A percentile compares a stretch with the other conserved stretches of the same genome.
These are phyloP conservation scores for Hemithea aestivaria DNA, from an alignment of 2,888 invertebrate genomes.

Conservation along the genomic window DNA sequence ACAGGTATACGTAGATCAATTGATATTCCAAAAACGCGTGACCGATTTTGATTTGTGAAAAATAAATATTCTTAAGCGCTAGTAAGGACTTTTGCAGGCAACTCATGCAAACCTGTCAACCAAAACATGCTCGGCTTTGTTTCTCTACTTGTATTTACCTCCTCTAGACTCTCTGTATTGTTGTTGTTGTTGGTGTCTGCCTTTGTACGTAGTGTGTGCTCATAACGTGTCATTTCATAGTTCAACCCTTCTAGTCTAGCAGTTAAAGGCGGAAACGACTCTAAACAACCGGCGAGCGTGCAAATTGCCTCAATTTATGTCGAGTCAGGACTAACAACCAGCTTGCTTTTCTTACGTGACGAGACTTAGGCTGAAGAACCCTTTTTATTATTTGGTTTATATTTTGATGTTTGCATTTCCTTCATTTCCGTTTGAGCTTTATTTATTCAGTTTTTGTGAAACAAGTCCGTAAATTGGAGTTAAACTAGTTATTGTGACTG, in stretches of 20 bases:
- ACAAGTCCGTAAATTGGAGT: constrained; percentile 4
- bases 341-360: constrained; percentile 16
- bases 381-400: constrained; percentile 13
- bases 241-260: constrained; percentile 12
- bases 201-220: too few relatives aligned
- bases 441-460: constrained; percentile 1
- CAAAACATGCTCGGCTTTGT: too few relatives aligned
- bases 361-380: constrained; percentile 8
- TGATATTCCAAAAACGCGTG: too few relatives aligned
- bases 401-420: constrained; percentile 15
- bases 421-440: constrained; percentile 9
- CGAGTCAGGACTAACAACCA: constrained; percentile 24
- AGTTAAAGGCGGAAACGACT: constrained; percentile 18
- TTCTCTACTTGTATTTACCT: too few relatives aligned
- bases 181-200: too few relatives aligned
- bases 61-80: too few relatives aligned
- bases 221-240: constrained; percentile 21
- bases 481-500: not conserved
- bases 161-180: too few relatives aligned
- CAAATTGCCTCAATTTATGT: constrained; percentile 24
- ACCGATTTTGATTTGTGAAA: too few relatives aligned
- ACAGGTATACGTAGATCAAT: too few relatives aligned
- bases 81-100: too few relatives aligned
- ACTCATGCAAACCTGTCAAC: too few relatives aligned
- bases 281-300: constrained; percentile 17